Conservation (phyloP, 1,140 invertebrate genomes). For the Rhopalosiphum padi region DNA sequence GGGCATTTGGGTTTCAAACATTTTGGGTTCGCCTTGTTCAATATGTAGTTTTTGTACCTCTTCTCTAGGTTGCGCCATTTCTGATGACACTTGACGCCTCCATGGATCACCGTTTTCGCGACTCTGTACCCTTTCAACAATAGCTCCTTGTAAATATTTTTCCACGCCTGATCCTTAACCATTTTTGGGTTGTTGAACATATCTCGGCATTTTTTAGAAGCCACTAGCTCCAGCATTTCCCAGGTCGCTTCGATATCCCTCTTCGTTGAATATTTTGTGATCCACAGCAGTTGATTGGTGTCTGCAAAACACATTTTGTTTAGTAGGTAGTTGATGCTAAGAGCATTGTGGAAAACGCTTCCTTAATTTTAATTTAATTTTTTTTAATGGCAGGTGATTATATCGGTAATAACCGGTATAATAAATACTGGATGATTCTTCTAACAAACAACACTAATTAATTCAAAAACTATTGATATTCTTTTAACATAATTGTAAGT, state of each 20-base stretch:
- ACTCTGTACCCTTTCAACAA: conserved; percentile 29
- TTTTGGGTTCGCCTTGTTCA: conserved; percentile 19
- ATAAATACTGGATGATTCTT: neutral
- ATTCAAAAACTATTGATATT: neutral
- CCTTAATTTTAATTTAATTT: neutral
- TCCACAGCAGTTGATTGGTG: neutral
- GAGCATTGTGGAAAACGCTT: neutral
- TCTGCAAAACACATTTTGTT: conserved; percentile 11
- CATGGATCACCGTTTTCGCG: conserved; percentile 22
- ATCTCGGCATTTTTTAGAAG: conserved; percentile 43
- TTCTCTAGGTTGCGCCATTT: conserved; percentile 55
- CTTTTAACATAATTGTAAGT: neutral
- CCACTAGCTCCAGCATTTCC: conserved; percentile 29
- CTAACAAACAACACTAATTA: neutral
- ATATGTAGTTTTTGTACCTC: conserved; percentile 22
- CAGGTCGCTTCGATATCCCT: conserved; percentile 42
- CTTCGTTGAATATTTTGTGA: neutral
- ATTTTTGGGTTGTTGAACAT: conserved; percentile 46
- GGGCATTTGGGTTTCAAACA: conserved; percentile 25
- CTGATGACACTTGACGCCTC: conserved; percentile 45
- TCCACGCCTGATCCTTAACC: conserved; percentile 27
- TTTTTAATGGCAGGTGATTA: neutral
- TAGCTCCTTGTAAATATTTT: neutral
- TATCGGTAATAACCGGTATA: neutral
- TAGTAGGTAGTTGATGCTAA: neutral